Evolutionary conservation across 2,113 vertebrate species (phyloP).

Genomic region (Drymodes brunneopygia): DNA sequence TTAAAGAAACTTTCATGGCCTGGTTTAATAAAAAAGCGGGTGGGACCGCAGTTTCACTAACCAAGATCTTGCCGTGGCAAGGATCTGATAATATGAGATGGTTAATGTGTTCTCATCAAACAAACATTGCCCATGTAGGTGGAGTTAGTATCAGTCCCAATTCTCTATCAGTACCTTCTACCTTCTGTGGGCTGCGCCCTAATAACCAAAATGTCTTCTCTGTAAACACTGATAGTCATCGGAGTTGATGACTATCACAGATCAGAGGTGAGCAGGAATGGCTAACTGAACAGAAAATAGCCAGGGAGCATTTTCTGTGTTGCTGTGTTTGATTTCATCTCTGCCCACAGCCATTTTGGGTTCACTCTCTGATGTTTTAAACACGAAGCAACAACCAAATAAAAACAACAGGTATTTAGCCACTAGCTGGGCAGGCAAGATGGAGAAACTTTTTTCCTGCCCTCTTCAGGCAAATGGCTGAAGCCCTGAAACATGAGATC

Average conservation of each 20-base stretch:
- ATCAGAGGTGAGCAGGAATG: not conserved
- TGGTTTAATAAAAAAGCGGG: not conserved
- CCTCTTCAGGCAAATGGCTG: not conserved
- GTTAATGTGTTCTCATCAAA: not conserved
- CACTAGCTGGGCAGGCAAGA: not conserved
- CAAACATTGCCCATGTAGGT: not conserved
- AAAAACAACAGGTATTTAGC: not conserved
- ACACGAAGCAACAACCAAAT: not conserved
- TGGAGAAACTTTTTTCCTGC: not conserved
- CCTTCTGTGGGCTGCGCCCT: not conserved
- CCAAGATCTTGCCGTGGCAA: not conserved
- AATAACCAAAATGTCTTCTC: not conserved
- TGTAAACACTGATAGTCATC: not conserved
- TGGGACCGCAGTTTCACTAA: not conserved
- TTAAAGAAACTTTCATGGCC: not conserved
- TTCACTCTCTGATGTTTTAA: not conserved
- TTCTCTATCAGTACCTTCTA: not conserved
- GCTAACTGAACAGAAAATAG: not conserved
- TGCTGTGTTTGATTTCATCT: not conserved
- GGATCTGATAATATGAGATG: not conserved
- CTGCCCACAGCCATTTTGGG: not conserved
- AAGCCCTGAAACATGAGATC: not conserved
- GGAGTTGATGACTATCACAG: not conserved
- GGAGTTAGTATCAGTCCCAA: not conserved
- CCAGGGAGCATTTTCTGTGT: not conserved